phyloP scores from a whole-genome alignment of 2,797 vertebrate species.

The Gephyroberyx darwinii region DNA sequence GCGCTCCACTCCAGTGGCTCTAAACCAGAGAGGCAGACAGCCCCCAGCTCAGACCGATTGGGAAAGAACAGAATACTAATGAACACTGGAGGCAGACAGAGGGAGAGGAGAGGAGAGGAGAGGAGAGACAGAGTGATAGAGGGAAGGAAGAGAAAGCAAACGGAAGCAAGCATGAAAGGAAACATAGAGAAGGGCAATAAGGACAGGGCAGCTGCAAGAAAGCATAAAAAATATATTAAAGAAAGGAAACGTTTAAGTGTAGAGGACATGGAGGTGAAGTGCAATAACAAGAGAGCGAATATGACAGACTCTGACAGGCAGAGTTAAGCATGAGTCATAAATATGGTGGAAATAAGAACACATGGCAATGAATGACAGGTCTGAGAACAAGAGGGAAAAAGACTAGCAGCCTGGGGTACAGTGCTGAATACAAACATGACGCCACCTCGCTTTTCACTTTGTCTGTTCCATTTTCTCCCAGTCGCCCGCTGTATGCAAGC shows the following conservation, averaged over 20 bases:
- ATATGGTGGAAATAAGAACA: background rate
- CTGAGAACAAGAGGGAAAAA: background rate
- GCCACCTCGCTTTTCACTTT: slow-evolving; percentile 20
- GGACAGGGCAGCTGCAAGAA: background rate
- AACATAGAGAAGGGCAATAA: slow-evolving; percentile 25
- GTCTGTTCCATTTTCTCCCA: background rate
- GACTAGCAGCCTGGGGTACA: slow-evolving; percentile 14
- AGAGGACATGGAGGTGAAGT: slow-evolving; percentile 38
- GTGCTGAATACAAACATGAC: slow-evolving; percentile 34
- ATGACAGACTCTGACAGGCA: background rate
- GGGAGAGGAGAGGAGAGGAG: too few species aligned
- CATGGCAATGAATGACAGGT: slow-evolving; percentile 5
- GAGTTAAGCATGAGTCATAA: too few species aligned
- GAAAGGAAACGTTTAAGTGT: slow-evolving; percentile 18
- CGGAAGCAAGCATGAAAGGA: slow-evolving; percentile 21
- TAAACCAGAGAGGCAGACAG: slow-evolving; percentile 66
- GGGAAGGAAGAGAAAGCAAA: slow-evolving; percentile 24
- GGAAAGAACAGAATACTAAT: slow-evolving; percentile 79
- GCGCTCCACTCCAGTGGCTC: slow-evolving; percentile 59
- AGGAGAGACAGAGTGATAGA: slow-evolving; percentile 37
- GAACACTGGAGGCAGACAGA: slow-evolving; percentile 48
- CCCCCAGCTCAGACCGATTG: slow-evolving; percentile 58
- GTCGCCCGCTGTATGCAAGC: slow-evolving; percentile 1
- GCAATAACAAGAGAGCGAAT: slow-evolving; percentile 12
- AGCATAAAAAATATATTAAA: slow-evolving; percentile 14